These are phyloP conservation scores for Rotaria socialis DNA, from an alignment of 2,888 invertebrate genomes.

Conservation along the genomic window DNA sequence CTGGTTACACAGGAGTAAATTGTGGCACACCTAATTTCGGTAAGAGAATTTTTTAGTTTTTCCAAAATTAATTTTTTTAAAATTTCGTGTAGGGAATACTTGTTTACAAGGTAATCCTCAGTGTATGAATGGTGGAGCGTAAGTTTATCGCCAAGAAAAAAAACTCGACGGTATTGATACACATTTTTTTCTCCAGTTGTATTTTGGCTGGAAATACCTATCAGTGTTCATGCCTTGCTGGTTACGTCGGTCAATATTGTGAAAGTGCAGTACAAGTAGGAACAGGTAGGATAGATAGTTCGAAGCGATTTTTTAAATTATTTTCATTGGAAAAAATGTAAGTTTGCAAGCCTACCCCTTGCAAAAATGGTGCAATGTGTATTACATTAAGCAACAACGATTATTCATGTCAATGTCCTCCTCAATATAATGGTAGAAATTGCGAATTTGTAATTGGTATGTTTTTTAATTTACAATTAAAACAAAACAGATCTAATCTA, in stretches of 20 bases:
- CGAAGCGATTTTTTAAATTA: no score
- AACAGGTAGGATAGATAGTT: neutral
- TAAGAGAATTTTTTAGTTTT: no score
- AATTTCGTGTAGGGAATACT: no score
- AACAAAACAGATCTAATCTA: neutral
- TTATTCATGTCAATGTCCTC: conserved; percentile 40
- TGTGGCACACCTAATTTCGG: no score
- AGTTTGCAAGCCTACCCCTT: conserved; percentile 35
- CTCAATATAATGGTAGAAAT: conserved; percentile 41
- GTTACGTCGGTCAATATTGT: neutral
- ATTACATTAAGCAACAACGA: neutral
- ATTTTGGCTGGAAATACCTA: neutral
- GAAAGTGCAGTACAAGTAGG: neutral
- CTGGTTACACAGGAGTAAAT: no score
- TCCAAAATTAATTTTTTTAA: no score
- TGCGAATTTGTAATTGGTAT: conserved; percentile 5
- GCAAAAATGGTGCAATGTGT: conserved; percentile 44
- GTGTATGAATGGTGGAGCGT: neutral
- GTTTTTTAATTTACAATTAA: no score
- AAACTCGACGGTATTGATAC: no score
- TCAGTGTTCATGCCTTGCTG: neutral
- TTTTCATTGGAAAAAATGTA: no score
- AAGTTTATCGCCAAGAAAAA: no score
- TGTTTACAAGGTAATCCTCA: neutral
- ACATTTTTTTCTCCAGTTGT: no score